phyloP scores from a whole-genome alignment of 2,888 invertebrate genomes.

The Hemicrepidius hirtus region DNA sequence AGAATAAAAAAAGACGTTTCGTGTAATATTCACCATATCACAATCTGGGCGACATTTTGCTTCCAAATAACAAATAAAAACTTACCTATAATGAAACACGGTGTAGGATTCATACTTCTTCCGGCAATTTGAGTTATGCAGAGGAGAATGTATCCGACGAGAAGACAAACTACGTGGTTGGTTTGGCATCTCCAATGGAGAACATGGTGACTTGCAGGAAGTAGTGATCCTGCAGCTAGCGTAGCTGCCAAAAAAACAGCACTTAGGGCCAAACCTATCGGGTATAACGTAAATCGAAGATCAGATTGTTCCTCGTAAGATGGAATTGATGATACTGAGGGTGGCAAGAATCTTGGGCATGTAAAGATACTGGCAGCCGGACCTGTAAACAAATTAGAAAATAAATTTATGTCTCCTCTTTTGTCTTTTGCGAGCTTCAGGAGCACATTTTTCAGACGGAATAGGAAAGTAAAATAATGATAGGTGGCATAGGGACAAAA shows the following conservation, averaged over 20 bases:
- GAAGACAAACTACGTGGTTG: slow-evolving; percentile 88
- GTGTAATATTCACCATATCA: too few relatives aligned
- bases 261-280: slow-evolving; percentile 86
- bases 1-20: too few relatives aligned
- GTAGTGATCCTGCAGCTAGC: slow-evolving; percentile 84
- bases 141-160: slow-evolving; percentile 86
- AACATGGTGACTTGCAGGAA: slow-evolving; percentile 90
- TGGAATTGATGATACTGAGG: slow-evolving; percentile 53
- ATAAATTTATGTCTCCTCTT: too few relatives aligned
- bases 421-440: too few relatives aligned
- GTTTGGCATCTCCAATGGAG: slow-evolving; percentile 93
- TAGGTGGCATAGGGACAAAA: too few relatives aligned
- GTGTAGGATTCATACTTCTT: slow-evolving; percentile 75
- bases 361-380: slow-evolving; percentile 76
- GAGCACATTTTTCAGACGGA: too few relatives aligned
- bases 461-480: too few relatives aligned
- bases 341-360: slow-evolving; percentile 76
- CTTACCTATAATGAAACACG: slow-evolving; percentile 84
- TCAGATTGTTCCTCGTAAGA: slow-evolving; percentile 65
- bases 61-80: slow-evolving; percentile 54
- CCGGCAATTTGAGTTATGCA: slow-evolving; percentile 85
- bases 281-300: slow-evolving; percentile 82
- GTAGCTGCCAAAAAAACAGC: slow-evolving; percentile 89
- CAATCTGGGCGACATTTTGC: background rate
- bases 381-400: slow-evolving; percentile 59